Conservation (phyloP, 1,140 invertebrate genomes). For the Agrypnia vestita region DNA sequence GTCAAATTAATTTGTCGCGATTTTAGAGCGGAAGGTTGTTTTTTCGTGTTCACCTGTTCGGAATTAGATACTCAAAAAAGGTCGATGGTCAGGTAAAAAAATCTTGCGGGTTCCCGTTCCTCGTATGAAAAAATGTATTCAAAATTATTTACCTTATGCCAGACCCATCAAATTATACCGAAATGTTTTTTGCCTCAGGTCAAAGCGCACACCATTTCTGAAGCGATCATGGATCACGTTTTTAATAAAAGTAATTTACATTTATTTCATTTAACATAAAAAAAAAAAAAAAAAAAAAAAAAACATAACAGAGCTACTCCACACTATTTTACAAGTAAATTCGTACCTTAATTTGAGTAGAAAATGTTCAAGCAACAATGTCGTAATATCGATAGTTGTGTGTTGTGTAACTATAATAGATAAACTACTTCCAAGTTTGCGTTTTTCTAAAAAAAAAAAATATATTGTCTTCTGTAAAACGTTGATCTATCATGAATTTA, state of each 20-base stretch:
- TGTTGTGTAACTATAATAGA: too few species aligned
- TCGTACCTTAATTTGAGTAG: too few species aligned
- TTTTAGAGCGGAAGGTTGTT: conserved; percentile 9
- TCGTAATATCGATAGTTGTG: too few species aligned
- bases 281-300: too few species aligned
- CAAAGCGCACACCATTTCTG: conserved; percentile 20
- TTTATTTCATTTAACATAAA: too few species aligned
- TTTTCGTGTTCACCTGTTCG: conserved; percentile 21
- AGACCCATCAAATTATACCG: conserved; percentile 26
- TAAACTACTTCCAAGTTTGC: too few species aligned
- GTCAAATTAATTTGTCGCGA: not conserved
- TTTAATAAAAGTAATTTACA: conserved; percentile 25
- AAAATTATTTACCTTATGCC: not conserved
- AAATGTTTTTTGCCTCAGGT: conserved; percentile 29
- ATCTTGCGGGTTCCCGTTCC: conserved; percentile 10
- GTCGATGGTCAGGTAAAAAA: conserved; percentile 25
- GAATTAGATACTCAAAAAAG: not conserved
- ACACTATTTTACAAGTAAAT: too few species aligned
- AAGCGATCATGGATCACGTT: conserved; percentile 17
- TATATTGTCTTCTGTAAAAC: too few species aligned
- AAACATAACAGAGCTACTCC: too few species aligned
- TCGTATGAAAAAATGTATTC: not conserved
- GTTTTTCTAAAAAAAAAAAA: too few species aligned
- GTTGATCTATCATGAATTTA: too few species aligned
- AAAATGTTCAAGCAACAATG: too few species aligned